A percentile compares a stretch with the other conserved stretches of the same genome.
These are phyloP conservation scores for Lacerta agilis DNA, from an alignment of 2,797 vertebrate species.

Conservation along the genomic window DNA sequence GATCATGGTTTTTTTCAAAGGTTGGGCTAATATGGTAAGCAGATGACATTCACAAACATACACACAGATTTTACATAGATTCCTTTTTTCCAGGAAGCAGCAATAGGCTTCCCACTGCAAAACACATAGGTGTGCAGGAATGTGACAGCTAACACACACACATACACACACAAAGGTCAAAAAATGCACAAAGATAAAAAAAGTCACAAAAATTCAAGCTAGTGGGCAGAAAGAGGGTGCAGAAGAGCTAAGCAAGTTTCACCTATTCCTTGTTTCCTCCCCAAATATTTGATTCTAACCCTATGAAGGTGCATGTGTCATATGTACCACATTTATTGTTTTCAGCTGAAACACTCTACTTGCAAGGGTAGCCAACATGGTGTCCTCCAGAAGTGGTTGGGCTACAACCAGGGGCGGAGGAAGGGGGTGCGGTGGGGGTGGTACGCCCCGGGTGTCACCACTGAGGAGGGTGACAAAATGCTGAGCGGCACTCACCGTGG, in stretches of 20 bases:
- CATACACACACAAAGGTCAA: no score
- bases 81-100: no score
- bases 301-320: neutral
- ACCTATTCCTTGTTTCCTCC: neutral
- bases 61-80: no score
- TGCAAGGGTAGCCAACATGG: neutral
- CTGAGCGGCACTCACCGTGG: no score
- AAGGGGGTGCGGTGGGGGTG: no score
- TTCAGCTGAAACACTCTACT: neutral
- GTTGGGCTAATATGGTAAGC: neutral
- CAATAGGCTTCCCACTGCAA: no score
- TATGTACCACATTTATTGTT: neutral
- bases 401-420: no score
- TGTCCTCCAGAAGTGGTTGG: no score
- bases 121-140: neutral
- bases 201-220: neutral
- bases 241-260: neutral
- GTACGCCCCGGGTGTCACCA: rapidly evolving
- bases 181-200: neutral
- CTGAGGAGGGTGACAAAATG: no score
- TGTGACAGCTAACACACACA: neutral
- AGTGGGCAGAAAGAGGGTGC: neutral
- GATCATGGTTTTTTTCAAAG: neutral
- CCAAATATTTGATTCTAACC: neutral
- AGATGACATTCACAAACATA: neutral